These are phyloP conservation scores for Australoheros scitulus DNA, from an alignment of 2,113 vertebrate genomes.

Conservation along the genomic window DNA sequence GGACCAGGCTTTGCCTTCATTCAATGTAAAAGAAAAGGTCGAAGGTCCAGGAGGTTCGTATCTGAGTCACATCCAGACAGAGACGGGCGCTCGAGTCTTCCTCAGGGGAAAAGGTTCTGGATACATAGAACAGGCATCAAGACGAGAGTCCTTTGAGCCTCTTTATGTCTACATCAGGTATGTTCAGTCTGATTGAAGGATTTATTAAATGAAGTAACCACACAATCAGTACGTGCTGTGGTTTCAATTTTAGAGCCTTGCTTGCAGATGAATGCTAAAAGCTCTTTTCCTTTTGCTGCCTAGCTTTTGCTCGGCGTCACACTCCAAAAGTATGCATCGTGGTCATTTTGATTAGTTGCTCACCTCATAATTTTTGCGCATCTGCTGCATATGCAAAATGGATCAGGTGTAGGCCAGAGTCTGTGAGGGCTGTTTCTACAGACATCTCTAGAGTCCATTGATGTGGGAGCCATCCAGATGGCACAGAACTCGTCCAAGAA, in stretches of 20 bases:
- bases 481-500: background rate
- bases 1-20: slow-evolving; percentile 88
- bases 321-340: no score
- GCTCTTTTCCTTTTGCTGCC: background rate
- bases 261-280: background rate
- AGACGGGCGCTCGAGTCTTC: slow-evolving; percentile 96
- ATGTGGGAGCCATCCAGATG: background rate
- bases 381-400: background rate
- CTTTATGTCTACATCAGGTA: slow-evolving; percentile 99
- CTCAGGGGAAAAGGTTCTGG: slow-evolving; percentile 94
- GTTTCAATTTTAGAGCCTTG: background rate
- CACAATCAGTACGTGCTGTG: background rate
- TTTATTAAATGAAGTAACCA: background rate
- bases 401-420: background rate
- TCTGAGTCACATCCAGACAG: slow-evolving; percentile 94
- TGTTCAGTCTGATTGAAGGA: background rate
- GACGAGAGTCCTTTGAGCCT: slow-evolving; percentile 95
- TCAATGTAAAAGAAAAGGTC: slow-evolving; percentile 94
- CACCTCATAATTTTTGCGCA: background rate
- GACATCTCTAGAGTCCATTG: background rate
- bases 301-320: background rate
- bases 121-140: slow-evolving; percentile 95
- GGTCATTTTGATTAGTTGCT: no score
- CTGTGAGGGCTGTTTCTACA: background rate
- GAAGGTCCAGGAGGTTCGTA: slow-evolving; percentile 94